Conservation (phyloP, 2,113 vertebrate genomes). For the Theropithecus gelada region DNA sequence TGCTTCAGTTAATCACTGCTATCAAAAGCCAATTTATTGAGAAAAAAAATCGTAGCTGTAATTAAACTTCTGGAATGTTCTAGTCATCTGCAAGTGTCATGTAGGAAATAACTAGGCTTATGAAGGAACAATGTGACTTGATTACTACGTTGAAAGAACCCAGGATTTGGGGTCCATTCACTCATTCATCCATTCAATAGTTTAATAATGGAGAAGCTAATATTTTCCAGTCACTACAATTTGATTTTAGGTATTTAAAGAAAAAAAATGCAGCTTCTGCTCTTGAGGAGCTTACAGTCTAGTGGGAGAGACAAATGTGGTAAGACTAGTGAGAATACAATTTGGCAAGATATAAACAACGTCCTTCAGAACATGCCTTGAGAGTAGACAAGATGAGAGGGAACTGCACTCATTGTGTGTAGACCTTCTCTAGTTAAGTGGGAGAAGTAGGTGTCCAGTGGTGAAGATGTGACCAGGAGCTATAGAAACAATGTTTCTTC, state of each 20-base stretch:
- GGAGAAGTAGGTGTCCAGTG: neutral
- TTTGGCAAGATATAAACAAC: neutral
- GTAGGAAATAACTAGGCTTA: neutral
- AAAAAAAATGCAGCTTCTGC: neutral
- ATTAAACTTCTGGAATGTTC: neutral
- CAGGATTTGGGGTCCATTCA: rapidly evolving
- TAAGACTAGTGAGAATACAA: neutral
- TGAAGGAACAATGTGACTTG: neutral
- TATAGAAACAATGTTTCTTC: neutral
- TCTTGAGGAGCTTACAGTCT: neutral
- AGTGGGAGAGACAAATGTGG: neutral
- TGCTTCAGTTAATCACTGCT: neutral
- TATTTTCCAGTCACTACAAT: neutral
- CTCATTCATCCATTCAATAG: neutral
- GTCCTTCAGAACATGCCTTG: neutral
- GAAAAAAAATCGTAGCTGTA: neutral
- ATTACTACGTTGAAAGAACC: neutral
- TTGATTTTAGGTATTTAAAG: neutral
- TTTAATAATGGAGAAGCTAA: neutral
- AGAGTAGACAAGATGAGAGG: neutral
- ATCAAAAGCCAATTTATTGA: neutral
- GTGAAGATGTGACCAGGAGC: neutral
- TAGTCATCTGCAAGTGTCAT: neutral
- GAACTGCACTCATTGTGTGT: neutral
- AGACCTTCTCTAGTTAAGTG: neutral